Conservation (phyloP, 2,797 vertebrate species). For the Pelobates cultripes region DNA sequence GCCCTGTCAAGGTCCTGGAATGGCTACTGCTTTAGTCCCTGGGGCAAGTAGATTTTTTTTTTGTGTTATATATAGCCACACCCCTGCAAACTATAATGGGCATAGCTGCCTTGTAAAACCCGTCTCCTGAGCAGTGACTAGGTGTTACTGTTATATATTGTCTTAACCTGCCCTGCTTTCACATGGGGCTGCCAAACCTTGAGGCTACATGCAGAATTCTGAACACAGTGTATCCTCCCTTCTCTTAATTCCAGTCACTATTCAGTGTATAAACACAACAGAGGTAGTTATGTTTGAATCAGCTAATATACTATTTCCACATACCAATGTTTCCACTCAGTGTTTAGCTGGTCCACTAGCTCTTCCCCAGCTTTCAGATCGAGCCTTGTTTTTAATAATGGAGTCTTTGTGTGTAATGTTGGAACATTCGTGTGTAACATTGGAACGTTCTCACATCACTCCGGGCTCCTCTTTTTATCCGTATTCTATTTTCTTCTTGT, state of each 20-base stretch:
- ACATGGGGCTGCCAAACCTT: conserved; percentile 24
- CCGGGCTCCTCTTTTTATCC: neutral
- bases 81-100: no score
- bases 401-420: neutral
- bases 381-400: neutral
- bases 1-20: no score
- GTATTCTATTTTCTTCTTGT: no score
- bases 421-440: no score
- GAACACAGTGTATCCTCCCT: neutral
- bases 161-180: conserved; percentile 2
- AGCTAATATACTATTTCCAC: neutral
- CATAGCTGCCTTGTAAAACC: no score
- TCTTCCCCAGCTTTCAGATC: neutral
- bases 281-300: conserved; percentile 15
- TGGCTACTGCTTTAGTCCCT: no score
- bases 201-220: conserved; percentile 10
- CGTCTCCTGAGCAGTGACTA: no score
- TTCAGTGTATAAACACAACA: neutral
- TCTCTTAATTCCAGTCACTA: neutral
- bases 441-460: neutral
- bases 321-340: conserved; percentile 38
- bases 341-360: neutral
- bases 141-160: no score
- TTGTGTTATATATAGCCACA: no score
- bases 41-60: no score